These are phyloP conservation scores for Sterna hirundo DNA, from an alignment of 2,113 vertebrate species.

Conservation along the genomic window DNA sequence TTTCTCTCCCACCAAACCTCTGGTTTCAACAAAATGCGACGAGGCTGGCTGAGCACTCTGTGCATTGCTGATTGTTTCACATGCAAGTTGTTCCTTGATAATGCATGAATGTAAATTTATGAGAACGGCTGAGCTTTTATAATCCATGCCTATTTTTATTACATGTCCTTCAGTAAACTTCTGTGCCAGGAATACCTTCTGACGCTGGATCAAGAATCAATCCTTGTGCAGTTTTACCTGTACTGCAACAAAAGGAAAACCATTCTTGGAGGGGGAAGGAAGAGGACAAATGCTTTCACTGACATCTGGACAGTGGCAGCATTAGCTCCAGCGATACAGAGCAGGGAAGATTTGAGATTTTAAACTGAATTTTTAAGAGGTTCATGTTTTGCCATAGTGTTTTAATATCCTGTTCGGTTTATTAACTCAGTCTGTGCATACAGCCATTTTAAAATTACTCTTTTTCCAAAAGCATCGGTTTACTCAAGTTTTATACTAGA, in stretches of 20 bases:
- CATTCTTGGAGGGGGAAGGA: not conserved
- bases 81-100: not conserved
- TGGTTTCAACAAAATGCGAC: not conserved
- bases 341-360: not conserved
- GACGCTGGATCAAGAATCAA: not conserved
- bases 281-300: not conserved
- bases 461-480: not conserved
- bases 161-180: not conserved
- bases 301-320: not conserved
- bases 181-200: not conserved
- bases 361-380: not conserved
- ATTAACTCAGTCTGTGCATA: not conserved
- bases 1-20: not conserved
- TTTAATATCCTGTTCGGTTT: not conserved
- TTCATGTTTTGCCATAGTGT: not conserved
- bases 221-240: not conserved
- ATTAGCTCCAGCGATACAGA: not conserved
- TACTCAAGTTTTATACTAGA: not conserved
- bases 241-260: not conserved
- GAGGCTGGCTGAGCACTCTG: not conserved
- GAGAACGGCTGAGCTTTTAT: not conserved
- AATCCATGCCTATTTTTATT: not conserved
- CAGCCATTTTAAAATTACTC: not conserved
- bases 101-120: not conserved
- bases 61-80: not conserved